These are phyloP conservation scores for Agrochola lota DNA, from an alignment of 2,888 invertebrate species.

Conservation along the genomic window DNA sequence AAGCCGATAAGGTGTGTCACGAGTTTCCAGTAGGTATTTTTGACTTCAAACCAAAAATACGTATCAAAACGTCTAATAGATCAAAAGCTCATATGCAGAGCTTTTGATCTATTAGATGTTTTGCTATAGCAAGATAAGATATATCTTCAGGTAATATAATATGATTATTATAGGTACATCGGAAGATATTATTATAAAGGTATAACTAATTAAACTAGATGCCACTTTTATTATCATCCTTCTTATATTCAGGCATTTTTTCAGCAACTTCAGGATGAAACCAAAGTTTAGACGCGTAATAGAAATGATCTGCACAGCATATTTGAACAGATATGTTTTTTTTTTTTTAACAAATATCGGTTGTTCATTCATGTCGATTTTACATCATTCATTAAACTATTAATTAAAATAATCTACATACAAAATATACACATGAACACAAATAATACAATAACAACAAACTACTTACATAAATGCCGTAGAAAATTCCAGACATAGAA, in stretches of 20 bases:
- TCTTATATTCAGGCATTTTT: not conserved
- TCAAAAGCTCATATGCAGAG: no score
- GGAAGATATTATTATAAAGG: not conserved
- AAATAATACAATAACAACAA: not conserved
- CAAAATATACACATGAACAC: not conserved
- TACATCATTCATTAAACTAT: not conserved
- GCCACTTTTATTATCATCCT: not conserved
- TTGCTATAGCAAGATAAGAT: not conserved
- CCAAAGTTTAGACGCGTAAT: no score
- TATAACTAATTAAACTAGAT: not conserved
- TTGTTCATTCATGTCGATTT: not conserved
- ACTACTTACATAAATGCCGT: no score
- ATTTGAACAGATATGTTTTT: not conserved
- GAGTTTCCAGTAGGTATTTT: not conserved
- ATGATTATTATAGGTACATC: not conserved
- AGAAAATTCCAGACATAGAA: not conserved
- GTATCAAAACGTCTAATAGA: no score
- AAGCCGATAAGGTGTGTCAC: not conserved
- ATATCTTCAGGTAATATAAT: not conserved
- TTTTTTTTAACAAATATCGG: not conserved
- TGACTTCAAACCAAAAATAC: not conserved
- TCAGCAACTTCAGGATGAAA: not conserved
- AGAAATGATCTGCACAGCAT: not conserved
- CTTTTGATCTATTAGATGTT: constrained; percentile 10
- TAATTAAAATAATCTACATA: not conserved